Percentiles rank a stretch among this genome's conserved stretches.
phyloP scores from a whole-genome alignment of 1,140 invertebrate genomes.

The Hermetia illucens region DNA sequence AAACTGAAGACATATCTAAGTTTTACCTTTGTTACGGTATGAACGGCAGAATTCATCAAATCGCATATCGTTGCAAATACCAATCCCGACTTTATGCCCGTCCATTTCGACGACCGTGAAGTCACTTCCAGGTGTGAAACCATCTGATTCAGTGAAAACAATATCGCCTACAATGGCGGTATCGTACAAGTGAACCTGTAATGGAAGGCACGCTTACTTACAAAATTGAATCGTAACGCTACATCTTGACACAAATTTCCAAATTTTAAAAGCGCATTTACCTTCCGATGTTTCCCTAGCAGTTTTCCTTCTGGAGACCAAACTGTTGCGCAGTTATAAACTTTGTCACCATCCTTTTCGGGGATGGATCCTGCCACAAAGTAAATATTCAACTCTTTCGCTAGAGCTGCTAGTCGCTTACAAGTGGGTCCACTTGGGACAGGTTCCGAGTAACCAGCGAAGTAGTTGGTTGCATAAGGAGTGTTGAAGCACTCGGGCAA shows the following conservation, averaged over 20 bases:
- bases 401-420: constrained; percentile 50
- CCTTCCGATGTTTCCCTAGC: constrained; percentile 58
- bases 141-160: constrained; percentile 79
- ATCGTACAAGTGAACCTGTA: constrained; percentile 76
- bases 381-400: constrained; percentile 63
- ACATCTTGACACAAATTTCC: too few relatives aligned
- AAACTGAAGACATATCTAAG: too few relatives aligned
- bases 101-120: constrained; percentile 60
- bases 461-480: constrained; percentile 65
- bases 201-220: too few relatives aligned
- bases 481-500: constrained; percentile 92
- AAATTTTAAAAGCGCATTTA: too few relatives aligned
- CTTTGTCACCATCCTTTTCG: constrained; percentile 43
- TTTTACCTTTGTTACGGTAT: constrained; percentile 51
- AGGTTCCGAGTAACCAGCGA: constrained; percentile 70
- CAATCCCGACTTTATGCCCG: constrained; percentile 65
- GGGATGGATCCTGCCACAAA: constrained; percentile 84
- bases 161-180: constrained; percentile 87
- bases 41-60: constrained; percentile 79
- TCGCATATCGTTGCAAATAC: constrained; percentile 88
- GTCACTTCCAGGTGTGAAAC: constrained; percentile 56
- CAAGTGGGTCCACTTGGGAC: constrained; percentile 64
- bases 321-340: constrained; percentile 85
- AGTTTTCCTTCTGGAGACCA: constrained; percentile 68
- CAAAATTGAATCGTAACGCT: too few relatives aligned